phyloP scores from a whole-genome alignment of 92 coral and sea anemone genomes.

The Anthopleura xanthogrammica region DNA sequence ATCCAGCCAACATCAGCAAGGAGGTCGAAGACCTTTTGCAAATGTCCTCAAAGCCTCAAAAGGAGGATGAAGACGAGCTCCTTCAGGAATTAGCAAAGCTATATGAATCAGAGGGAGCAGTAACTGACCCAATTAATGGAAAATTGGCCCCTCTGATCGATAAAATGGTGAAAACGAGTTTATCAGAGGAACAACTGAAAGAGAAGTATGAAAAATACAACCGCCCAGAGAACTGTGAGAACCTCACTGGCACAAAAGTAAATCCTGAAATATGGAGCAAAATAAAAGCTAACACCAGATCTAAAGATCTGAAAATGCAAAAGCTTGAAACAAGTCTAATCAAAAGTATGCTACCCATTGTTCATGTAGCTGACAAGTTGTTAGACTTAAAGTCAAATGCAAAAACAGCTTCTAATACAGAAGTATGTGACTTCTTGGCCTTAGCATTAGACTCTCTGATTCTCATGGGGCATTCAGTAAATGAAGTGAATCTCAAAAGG shows the following conservation, averaged over 20 bases:
- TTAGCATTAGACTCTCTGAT: conserved; percentile 34
- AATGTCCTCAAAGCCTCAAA: conserved; percentile 17
- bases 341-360: conserved; percentile 38
- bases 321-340: conserved; percentile 39
- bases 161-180: conserved; percentile 40
- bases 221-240: conserved; percentile 39
- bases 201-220: conserved; percentile 35
- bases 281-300: conserved; percentile 28
- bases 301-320: conserved; percentile 42
- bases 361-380: conserved; percentile 33
- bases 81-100: conserved; percentile 33
- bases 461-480: conserved; percentile 43
- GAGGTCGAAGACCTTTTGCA: conserved; percentile 20
- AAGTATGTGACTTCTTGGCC: conserved; percentile 27
- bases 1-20: conserved; percentile 20
- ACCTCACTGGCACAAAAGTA: conserved; percentile 30
- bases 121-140: too few relatives aligned
- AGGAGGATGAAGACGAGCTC: conserved; percentile 26
- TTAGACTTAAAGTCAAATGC: conserved; percentile 41
- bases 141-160: too few relatives aligned
- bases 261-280: conserved; percentile 52
- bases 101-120: too few relatives aligned
- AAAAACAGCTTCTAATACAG: conserved; percentile 22
- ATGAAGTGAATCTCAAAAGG: conserved; percentile 35
- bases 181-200: conserved; percentile 41